phyloP scores from a whole-genome alignment of 2,113 vertebrate genomes.

The Polyodon spathula region DNA sequence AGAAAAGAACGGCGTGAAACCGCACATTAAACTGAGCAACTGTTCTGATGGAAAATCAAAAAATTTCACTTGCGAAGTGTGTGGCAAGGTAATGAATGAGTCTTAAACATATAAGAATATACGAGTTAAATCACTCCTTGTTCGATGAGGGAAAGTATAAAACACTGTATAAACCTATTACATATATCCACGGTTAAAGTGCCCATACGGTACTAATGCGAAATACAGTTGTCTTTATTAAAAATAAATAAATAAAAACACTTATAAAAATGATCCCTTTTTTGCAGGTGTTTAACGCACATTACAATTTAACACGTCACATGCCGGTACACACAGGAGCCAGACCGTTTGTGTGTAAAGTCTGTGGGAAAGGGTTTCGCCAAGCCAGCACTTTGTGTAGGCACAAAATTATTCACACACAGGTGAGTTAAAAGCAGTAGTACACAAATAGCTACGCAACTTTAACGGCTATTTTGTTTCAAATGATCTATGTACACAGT shows the following conservation, averaged over 20 bases:
- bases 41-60: conserved; percentile 78
- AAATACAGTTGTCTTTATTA: too few species aligned
- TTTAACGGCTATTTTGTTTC: too few species aligned
- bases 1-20: conserved; percentile 65
- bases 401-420: conserved; percentile 95
- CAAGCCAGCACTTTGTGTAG: conserved; percentile 92
- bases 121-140: too few species aligned
- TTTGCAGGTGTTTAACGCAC: conserved; percentile 84
- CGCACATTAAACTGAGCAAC: conserved; percentile 62
- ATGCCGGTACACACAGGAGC: conserved; percentile 97
- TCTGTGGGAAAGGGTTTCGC: conserved; percentile 90
- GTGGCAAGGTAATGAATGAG: conserved; percentile 77
- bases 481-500: background rate
- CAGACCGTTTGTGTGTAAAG: conserved; percentile 94
- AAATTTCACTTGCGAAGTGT: conserved; percentile 96
- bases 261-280: too few species aligned
- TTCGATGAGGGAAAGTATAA: too few species aligned
- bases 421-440: conserved; percentile 53
- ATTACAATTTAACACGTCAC: conserved; percentile 94
- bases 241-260: too few species aligned
- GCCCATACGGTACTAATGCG: too few species aligned
- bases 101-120: too few species aligned
- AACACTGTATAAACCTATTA: too few species aligned
- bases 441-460: too few species aligned
- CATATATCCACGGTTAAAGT: too few species aligned